These are phyloP conservation scores for Tretioscincus oriximinensis DNA, from an alignment of 2,113 vertebrate species.

Conservation along the genomic window DNA sequence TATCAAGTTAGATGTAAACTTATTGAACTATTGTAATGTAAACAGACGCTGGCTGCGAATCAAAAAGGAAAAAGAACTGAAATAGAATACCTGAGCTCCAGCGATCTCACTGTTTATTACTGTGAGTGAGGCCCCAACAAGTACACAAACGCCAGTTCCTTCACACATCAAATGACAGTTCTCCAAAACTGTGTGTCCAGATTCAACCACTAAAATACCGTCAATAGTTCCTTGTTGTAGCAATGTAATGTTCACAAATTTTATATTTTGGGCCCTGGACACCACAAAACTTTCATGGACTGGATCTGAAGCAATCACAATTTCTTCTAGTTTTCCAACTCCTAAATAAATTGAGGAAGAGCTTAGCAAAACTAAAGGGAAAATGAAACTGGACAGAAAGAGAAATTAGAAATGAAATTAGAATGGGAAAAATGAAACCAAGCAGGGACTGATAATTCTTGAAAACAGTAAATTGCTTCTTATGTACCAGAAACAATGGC, in stretches of 20 bases:
- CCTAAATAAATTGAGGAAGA: constrained; percentile 48
- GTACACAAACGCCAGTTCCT: constrained; percentile 67
- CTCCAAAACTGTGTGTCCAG: constrained; percentile 65
- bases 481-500: neutral
- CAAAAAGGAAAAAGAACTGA: neutral
- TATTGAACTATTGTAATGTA: no score
- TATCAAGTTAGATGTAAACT: no score
- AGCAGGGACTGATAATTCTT: neutral
- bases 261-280: constrained; percentile 62
- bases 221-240: constrained; percentile 61
- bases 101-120: constrained; percentile 60
- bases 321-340: constrained; percentile 64
- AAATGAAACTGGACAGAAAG: neutral
- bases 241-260: constrained; percentile 55
- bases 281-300: constrained; percentile 62
- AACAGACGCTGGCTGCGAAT: no score
- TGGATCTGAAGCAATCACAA: constrained; percentile 57
- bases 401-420: neutral
- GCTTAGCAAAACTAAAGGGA: neutral
- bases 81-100: constrained; percentile 65
- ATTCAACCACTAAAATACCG: constrained; percentile 68
- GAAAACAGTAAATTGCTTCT: no score
- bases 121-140: constrained; percentile 65
- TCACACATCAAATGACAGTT: constrained; percentile 68
- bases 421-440: neutral